These are phyloP conservation scores for Cydia pomonella DNA, from an alignment of 1,140 invertebrate species.

Conservation along the genomic window DNA sequence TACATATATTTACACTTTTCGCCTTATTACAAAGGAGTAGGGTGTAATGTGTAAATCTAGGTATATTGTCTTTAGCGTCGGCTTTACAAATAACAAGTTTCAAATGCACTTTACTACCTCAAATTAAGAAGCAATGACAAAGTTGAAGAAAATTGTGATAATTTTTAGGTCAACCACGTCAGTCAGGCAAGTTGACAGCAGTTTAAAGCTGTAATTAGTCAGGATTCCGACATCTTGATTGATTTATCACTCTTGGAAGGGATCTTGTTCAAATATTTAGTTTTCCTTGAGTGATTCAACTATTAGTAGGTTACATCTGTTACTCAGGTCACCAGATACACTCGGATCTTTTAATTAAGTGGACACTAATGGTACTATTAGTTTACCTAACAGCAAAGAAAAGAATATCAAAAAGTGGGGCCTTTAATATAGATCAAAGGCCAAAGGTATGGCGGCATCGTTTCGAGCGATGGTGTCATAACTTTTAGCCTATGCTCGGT, in stretches of 20 bases:
- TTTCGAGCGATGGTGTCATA: no score
- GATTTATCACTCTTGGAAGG: not conserved
- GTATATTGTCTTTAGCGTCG: no score
- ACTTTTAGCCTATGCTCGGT: no score
- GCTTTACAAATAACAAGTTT: not conserved
- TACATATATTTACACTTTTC: no score
- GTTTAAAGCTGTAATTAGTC: constrained; percentile 7
- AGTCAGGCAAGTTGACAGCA: not conserved
- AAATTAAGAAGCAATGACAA: not conserved
- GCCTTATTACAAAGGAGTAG: no score
- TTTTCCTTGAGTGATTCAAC: constrained; percentile 12
- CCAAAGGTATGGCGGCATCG: no score
- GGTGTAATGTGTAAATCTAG: no score
- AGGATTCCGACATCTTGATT: not conserved
- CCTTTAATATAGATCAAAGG: no score
- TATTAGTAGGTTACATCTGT: not conserved
- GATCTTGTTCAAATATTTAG: not conserved
- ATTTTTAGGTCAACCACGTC: not conserved
- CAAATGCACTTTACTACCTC: not conserved
- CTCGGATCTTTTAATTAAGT: not conserved
- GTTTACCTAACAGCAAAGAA: no score
- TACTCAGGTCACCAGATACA: not conserved
- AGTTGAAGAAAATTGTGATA: not conserved
- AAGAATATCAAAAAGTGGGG: no score
- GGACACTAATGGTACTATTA: no score